Percentiles rank a stretch among this genome's conserved stretches.
Evolutionary conservation across 1,140 invertebrate species (phyloP).

Genomic region (Zaprionus taronus): DNA sequence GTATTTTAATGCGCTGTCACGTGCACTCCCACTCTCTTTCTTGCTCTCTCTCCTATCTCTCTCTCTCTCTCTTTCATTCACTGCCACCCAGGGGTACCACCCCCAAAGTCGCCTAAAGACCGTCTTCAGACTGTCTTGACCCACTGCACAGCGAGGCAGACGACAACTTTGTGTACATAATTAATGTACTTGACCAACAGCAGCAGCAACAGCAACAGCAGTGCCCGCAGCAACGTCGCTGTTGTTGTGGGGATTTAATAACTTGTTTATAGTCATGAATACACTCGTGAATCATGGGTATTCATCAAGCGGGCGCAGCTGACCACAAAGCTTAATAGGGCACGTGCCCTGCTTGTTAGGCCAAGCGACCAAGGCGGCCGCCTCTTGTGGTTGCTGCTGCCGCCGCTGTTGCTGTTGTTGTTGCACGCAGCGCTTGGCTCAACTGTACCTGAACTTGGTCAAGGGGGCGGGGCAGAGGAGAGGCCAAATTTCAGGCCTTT

Average conservation of each 20-base stretch:
- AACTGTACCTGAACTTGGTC: slow-evolving; percentile 59
- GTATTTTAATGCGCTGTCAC: neutral
- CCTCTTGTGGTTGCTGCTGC: slow-evolving; percentile 36
- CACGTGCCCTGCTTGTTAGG: slow-evolving; percentile 65
- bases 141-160: slow-evolving; percentile 37
- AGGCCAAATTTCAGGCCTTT: slow-evolving; percentile 25
- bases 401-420: slow-evolving; percentile 8
- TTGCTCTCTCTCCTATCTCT: neutral
- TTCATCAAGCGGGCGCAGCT: slow-evolving; percentile 38
- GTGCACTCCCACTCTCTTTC: neutral
- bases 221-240: neutral
- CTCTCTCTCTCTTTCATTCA: neutral
- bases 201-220: slow-evolving; percentile 1
- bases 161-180: slow-evolving; percentile 59
- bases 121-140: slow-evolving; percentile 28
- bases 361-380: slow-evolving; percentile 47
- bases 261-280: slow-evolving; percentile 40
- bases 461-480: neutral
- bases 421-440: slow-evolving; percentile 62
- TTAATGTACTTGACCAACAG: slow-evolving; percentile 65
- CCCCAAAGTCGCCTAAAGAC: neutral
- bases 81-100: neutral
- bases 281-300: slow-evolving; percentile 26
- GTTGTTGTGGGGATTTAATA: slow-evolving; percentile 39
- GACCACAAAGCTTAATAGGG: slow-evolving; percentile 66